Conservation (phyloP, 2,113 vertebrate genomes). For the Lipotes vexillifer region DNA sequence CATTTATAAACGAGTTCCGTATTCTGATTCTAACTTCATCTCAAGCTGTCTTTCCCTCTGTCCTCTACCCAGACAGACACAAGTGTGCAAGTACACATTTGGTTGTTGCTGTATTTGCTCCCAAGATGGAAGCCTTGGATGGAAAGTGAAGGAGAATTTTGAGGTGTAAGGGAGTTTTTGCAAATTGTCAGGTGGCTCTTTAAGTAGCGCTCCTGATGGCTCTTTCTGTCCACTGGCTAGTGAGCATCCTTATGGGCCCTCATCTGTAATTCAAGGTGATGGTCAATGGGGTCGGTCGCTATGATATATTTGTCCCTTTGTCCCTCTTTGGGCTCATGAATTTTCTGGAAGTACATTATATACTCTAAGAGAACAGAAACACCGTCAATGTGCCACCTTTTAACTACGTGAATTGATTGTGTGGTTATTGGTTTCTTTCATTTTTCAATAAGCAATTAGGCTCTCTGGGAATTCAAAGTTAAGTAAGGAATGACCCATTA, state of each 20-base stretch:
- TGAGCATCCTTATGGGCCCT: neutral
- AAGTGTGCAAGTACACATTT: neutral
- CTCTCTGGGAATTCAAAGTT: neutral
- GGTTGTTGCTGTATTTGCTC: neutral
- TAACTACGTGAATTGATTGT: neutral
- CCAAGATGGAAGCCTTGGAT: neutral
- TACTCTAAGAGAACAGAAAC: neutral
- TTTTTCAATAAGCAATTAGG: neutral
- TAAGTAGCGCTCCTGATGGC: too few species aligned
- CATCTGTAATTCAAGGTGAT: neutral
- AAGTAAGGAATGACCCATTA: neutral
- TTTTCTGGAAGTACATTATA: neutral
- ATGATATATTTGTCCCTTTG: neutral
- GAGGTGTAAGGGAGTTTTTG: neutral
- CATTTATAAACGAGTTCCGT: neutral
- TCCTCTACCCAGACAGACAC: neutral
- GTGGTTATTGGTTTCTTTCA: neutral
- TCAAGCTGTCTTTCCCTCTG: neutral
- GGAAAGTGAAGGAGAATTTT: neutral
- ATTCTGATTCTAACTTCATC: neutral
- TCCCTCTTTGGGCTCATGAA: neutral
- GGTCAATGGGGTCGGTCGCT: too few species aligned
- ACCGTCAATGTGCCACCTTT: neutral
- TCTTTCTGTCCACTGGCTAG: neutral
- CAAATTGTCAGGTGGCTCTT: neutral